phyloP scores from a whole-genome alignment of 1,140 invertebrate genomes.

The Pomacea maculata region DNA sequence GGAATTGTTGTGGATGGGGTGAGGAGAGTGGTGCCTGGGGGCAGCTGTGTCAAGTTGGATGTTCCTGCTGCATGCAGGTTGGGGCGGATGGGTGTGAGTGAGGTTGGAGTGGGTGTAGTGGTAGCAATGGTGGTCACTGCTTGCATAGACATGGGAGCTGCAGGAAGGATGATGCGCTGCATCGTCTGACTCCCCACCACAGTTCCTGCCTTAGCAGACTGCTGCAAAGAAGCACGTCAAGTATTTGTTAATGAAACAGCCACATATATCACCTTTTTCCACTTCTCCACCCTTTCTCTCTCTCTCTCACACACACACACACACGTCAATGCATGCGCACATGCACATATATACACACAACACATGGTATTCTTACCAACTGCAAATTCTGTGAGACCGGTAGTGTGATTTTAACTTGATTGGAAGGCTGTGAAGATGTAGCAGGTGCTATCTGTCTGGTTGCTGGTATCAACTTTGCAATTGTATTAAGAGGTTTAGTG shows the following conservation, averaged over 20 bases:
- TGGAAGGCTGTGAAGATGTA: slow-evolving; percentile 25
- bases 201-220: slow-evolving; percentile 9
- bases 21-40: slow-evolving; percentile 67
- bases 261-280: neutral
- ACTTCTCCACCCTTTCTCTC: neutral
- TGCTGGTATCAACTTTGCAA: slow-evolving; percentile 32
- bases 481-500: slow-evolving; percentile 32
- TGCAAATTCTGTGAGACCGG: slow-evolving; percentile 39
- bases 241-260: neutral
- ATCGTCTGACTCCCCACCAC: slow-evolving; percentile 33
- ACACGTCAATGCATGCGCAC: neutral
- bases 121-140: slow-evolving; percentile 35
- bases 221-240: slow-evolving; percentile 11
- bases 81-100: slow-evolving; percentile 47
- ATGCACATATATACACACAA: neutral
- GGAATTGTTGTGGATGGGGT: slow-evolving; percentile 65
- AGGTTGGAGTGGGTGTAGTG: slow-evolving; percentile 25
- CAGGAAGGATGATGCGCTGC: slow-evolving; percentile 59
- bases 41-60: slow-evolving; percentile 66
- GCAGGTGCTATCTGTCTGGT: slow-evolving; percentile 36
- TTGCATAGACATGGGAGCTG: slow-evolving; percentile 44
- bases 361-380: slow-evolving; percentile 30
- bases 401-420: slow-evolving; percentile 57
- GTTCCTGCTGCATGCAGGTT: slow-evolving; percentile 56
- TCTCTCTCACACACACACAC: neutral